These are phyloP conservation scores for Mustela erminea DNA, from an alignment of 2,797 vertebrate species.

Conservation along the genomic window DNA sequence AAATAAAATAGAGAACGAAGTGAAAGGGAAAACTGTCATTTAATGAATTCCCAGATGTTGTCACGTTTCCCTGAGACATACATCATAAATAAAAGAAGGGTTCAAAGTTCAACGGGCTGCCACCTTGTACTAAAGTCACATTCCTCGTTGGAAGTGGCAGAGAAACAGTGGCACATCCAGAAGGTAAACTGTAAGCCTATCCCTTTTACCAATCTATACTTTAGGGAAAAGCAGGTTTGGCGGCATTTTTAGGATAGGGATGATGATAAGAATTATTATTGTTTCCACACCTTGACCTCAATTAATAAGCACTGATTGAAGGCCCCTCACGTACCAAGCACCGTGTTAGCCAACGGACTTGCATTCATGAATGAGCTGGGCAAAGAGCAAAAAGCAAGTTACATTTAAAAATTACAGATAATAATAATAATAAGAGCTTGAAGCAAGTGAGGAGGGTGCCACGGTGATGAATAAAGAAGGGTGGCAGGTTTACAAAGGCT, in stretches of 20 bases:
- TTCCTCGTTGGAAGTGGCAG: background rate
- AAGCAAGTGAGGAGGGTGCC: background rate
- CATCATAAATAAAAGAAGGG: conserved; percentile 48
- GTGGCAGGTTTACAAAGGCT: background rate
- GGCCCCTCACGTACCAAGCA: background rate
- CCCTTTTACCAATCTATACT: background rate
- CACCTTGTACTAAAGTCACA: background rate
- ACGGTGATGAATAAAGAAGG: background rate
- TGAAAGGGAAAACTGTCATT: conserved; percentile 51
- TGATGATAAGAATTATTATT: background rate
- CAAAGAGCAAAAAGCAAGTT: background rate
- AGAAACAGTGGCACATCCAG: background rate
- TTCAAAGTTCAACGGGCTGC: background rate
- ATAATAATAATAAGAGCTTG: background rate
- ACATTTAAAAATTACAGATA: background rate
- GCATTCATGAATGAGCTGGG: background rate
- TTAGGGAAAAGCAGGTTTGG: background rate
- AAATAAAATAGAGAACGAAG: conserved; percentile 67
- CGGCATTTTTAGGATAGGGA: background rate
- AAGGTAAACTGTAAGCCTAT: background rate
- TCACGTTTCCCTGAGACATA: conserved; percentile 36
- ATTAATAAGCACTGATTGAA: background rate
- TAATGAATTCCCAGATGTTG: conserved; percentile 72
- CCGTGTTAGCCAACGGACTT: background rate
- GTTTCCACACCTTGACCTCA: background rate